Percentiles rank a stretch among this genome's conserved stretches.
phyloP scores from a whole-genome alignment of 1,140 invertebrate genomes.

The Helicoverpa zea region DNA sequence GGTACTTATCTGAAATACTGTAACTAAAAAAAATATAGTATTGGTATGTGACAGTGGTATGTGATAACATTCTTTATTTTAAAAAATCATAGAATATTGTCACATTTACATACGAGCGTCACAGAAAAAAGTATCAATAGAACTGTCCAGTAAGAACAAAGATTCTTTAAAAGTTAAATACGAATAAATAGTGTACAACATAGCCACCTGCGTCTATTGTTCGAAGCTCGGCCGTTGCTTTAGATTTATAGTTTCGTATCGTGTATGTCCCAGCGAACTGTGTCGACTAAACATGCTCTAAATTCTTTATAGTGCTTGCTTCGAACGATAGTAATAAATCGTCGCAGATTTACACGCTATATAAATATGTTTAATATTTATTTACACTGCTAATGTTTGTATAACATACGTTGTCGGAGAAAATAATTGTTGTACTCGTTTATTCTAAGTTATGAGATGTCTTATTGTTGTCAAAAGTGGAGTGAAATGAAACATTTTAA shows the following conservation, averaged over 20 bases:
- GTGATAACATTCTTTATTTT: no score
- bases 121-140: not conserved
- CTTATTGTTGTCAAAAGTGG: no score
- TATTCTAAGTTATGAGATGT: no score
- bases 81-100: no score
- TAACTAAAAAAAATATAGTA: no score
- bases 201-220: conserved; percentile 29
- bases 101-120: not conserved
- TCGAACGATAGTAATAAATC: not conserved
- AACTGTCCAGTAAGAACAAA: not conserved
- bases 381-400: not conserved
- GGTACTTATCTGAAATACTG: not conserved
- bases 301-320: conserved; percentile 4
- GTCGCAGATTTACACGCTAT: not conserved
- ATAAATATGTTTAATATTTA: not conserved
- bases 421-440: no score
- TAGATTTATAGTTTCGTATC: conserved; percentile 24
- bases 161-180: not conserved
- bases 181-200: conserved; percentile 23
- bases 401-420: no score
- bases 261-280: conserved; percentile 6
- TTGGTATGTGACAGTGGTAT: no score
- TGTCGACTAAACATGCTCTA: conserved; percentile 27
- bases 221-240: conserved; percentile 5
- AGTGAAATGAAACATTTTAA: no score